These are phyloP conservation scores for Vimba vimba DNA, from an alignment of 2,113 vertebrate genomes.

Conservation along the genomic window DNA sequence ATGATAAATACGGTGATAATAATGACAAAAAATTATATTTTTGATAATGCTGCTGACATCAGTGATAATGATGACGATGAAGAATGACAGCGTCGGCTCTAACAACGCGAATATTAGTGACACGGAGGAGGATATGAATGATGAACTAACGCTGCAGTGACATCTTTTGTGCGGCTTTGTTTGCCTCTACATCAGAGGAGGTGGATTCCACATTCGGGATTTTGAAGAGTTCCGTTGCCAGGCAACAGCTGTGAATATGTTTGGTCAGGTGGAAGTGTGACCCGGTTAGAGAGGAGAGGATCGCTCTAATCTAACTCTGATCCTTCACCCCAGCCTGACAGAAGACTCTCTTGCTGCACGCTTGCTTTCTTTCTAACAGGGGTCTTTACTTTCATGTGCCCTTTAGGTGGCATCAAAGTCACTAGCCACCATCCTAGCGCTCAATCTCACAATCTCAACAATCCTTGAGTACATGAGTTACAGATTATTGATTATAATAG, in stretches of 20 bases:
- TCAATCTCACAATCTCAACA: neutral
- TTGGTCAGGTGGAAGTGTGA: constrained; percentile 56
- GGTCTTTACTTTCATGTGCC: constrained; percentile 2
- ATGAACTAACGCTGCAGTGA: constrained; percentile 16
- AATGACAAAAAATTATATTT: constrained; percentile 23
- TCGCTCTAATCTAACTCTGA: constrained; percentile 61
- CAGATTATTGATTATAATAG: neutral
- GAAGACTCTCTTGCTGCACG: neutral
- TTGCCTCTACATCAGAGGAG: constrained; percentile 24
- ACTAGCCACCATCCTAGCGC: neutral
- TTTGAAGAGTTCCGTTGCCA: constrained; percentile 66
- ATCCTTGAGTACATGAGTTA: neutral
- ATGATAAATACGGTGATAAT: neutral
- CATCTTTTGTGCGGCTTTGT: constrained; percentile 15
- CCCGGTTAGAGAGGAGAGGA: constrained; percentile 57
- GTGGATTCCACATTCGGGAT: constrained; percentile 52
- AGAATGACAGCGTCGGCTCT: neutral
- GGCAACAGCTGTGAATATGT: constrained; percentile 61
- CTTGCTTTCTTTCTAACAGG: neutral
- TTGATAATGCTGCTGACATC: constrained; percentile 17
- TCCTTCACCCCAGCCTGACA: constrained; percentile 48
- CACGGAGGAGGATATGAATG: constrained; percentile 4
- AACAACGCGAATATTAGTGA: neutral
- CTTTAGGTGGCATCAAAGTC: constrained; percentile 35
- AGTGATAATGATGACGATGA: constrained; percentile 2